Evolutionary conservation across 2,888 invertebrate genomes (phyloP), one percentile per base, ranked within the genome.

Genomic region (Prosapia bicincta): DNA sequence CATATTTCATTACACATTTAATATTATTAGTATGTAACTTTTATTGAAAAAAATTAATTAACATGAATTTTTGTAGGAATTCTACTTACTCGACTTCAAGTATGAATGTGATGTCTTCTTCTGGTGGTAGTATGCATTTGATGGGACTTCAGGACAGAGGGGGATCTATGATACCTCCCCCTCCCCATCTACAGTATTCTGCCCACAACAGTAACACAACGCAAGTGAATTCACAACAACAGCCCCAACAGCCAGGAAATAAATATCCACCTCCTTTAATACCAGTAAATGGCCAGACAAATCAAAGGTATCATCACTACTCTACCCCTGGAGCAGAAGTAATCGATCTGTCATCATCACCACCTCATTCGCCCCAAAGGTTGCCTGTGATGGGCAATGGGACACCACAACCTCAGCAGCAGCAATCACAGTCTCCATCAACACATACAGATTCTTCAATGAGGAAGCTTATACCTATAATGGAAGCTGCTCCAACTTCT

Each of bases 381-480:
- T 75, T 69, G 54, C 70, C 43, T 13, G 65, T 71, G 24, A 77
- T 79, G 67, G 73, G 75, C 43, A 80, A 79, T 71, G 78, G 78
- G 3, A 74, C 81, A 79, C 54, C 5, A 20, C 7, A 5, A 13
- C 38, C 38, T 13, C 38, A 2, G 7, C 38, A 79, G 67, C 81
- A 80, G 24, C 89, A 85, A 84, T 87, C 85, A 83, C 86, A 89
- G 84, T 85, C 87, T 83, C 89, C 88, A 69, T 85, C 89, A 77
- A 89, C 89, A 81, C 86, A 89, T 82, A 85, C 88, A 80, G 38
- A 86, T 86, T 86, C 83, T 85, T 74, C 69, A 72, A 79, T 88
- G 84, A 90, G 89, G 83, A 88, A 90, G 82, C 86, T 94, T 81
- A 91, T 90, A 78, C 88, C 90, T 78, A 92, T 94, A 82, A 88